A percentile compares a stretch with the other conserved stretches of the same genome.
Conservation (phyloP, 2,113 vertebrate genomes). For the Bos javanicus region DNA sequence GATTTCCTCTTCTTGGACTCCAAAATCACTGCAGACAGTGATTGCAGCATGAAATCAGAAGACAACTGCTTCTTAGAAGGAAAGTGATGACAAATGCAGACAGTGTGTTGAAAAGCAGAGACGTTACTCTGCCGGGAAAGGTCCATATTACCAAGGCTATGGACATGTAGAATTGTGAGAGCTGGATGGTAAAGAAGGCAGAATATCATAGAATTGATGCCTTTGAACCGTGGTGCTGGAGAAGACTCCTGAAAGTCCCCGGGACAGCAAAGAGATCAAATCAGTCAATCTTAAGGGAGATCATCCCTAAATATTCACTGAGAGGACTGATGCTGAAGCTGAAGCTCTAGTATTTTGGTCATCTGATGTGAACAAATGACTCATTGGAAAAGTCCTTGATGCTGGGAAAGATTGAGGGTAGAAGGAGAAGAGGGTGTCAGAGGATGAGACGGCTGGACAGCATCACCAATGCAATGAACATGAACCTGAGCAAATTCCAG, state of each 20-base stretch:
- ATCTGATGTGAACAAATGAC: background rate
- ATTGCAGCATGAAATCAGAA: background rate
- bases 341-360: background rate
- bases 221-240: background rate
- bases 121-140: background rate
- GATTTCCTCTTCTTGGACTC: background rate
- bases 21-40: background rate
- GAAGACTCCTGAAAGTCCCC: background rate
- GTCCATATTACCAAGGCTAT: background rate
- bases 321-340: background rate
- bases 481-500: background rate
- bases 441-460: rapidly evolving
- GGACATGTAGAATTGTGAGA: background rate
- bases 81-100: background rate
- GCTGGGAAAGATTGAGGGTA: background rate
- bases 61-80: background rate
- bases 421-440: background rate
- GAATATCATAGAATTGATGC: background rate
- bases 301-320: background rate
- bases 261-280: background rate
- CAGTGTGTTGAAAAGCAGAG: background rate
- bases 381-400: background rate
- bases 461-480: background rate
- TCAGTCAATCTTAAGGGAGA: background rate
- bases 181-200: background rate